These are phyloP conservation scores for Strigops habroptila DNA, from an alignment of 2,113 vertebrate genomes.

Conservation along the genomic window DNA sequence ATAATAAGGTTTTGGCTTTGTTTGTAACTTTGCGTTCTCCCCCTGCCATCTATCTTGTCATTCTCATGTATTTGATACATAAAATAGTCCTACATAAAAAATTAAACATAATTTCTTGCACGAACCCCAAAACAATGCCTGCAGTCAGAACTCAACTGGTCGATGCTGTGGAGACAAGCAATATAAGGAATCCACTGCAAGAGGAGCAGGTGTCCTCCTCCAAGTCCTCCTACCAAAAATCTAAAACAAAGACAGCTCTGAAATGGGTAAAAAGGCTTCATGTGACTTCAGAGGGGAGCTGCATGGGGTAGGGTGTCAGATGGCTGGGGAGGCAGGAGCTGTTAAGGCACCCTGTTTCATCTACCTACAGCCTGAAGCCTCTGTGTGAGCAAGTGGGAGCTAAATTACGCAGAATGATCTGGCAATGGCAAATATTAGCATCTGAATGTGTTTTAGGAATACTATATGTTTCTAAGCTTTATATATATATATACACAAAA, in stretches of 20 bases:
- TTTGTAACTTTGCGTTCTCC: not conserved
- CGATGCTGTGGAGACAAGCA: not conserved
- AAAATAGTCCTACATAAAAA: not conserved
- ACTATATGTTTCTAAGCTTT: not conserved
- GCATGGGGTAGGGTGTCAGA: not conserved
- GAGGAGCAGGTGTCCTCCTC: not conserved
- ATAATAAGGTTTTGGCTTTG: not conserved
- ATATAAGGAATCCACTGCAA: not conserved
- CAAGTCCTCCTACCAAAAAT: not conserved
- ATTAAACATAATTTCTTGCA: not conserved
- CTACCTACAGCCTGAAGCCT: not conserved
- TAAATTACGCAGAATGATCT: not conserved
- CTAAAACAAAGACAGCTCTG: not conserved
- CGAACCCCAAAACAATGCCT: not conserved
- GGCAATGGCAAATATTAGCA: not conserved
- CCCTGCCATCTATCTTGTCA: not conserved
- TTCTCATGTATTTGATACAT: not conserved
- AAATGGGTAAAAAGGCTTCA: not conserved
- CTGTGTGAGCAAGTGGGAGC: not conserved
- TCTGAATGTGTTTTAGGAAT: not conserved
- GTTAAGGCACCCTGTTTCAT: not conserved
- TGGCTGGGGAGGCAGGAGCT: not conserved
- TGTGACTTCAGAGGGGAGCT: not conserved
- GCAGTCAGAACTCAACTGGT: not conserved
- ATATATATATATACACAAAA: not conserved